phyloP scores from a whole-genome alignment of 1,140 invertebrate genomes.

The Trialeurodes vaporariorum region DNA sequence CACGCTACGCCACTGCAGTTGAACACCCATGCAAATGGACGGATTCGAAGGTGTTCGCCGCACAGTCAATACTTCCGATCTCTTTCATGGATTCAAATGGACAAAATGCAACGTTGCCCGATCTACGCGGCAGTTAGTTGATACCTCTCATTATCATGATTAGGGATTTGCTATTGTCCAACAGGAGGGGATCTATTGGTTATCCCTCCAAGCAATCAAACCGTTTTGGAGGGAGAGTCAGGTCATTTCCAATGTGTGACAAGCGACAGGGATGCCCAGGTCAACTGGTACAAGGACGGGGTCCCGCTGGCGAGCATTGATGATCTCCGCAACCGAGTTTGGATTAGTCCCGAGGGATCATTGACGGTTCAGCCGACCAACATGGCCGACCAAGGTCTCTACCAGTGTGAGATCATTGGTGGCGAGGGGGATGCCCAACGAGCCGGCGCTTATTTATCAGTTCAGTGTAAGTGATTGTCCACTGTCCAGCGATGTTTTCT shows the following conservation, averaged over 20 bases:
- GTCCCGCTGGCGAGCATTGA: conserved; percentile 44
- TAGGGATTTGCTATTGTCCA: conserved; percentile 25
- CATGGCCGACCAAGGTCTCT: conserved; percentile 76
- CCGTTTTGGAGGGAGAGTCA: conserved; percentile 69
- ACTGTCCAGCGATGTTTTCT: not conserved
- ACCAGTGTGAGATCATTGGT: conserved; percentile 75
- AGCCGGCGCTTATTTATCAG: conserved; percentile 80
- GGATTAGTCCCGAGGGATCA: conserved; percentile 52
- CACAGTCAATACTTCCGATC: too few species aligned
- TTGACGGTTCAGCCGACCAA: conserved; percentile 58
- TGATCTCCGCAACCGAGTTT: conserved; percentile 48
- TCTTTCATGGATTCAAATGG: too few species aligned
- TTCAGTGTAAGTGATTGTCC: conserved; percentile 68
- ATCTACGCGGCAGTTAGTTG: not conserved
- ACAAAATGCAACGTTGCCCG: too few species aligned
- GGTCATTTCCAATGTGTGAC: conserved; percentile 70
- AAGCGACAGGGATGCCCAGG: conserved; percentile 47
- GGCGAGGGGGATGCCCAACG: conserved; percentile 66
- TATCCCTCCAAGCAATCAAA: conserved; percentile 76
- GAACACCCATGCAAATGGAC: too few species aligned
- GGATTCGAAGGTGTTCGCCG: too few species aligned
- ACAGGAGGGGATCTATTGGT: conserved; percentile 73
- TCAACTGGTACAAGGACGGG: conserved; percentile 59
- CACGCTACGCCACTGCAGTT: too few species aligned
- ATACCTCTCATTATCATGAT: not conserved